Conservation (phyloP, 2,888 invertebrate species). For the Drosophila tripunctata region DNA sequence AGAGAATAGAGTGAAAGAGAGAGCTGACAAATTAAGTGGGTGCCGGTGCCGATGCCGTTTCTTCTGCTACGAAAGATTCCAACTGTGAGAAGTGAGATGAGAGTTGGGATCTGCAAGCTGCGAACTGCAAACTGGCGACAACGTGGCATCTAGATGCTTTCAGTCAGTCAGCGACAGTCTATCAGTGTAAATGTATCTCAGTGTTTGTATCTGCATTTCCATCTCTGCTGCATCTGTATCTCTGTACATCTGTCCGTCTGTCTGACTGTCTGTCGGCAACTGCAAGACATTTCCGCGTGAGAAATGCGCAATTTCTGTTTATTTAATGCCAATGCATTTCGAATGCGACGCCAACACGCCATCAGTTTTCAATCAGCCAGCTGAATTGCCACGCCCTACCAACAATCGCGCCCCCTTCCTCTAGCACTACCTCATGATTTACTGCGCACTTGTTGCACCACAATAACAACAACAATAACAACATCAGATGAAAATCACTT, state of each 20-base stretch:
- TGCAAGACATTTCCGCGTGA: conserved; percentile 66
- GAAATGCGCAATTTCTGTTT: conserved; percentile 78
- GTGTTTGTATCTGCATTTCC: conserved; percentile 15
- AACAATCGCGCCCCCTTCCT: not conserved
- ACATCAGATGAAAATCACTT: conserved; percentile 69
- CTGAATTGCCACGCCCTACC: conserved; percentile 48
- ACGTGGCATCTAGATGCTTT: conserved; percentile 27
- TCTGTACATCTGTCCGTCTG: conserved; percentile 13
- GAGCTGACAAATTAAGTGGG: conserved; percentile 76
- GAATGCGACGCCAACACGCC: conserved; percentile 70
- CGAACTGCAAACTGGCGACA: conserved; percentile 38
- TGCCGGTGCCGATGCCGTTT: conserved; percentile 56
- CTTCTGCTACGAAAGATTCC: conserved; percentile 24
- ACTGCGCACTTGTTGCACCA: conserved; percentile 76
- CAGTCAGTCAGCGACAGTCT: conserved; percentile 22
- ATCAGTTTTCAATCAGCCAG: conserved; percentile 80
- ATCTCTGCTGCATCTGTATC: conserved; percentile 5
- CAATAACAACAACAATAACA: conserved; percentile 19
- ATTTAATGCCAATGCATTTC: conserved; percentile 80
- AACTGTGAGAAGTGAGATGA: conserved; percentile 27
- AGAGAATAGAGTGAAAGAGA: not conserved
- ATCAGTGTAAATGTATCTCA: conserved; percentile 25
- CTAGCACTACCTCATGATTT: conserved; percentile 51
- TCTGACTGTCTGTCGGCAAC: conserved; percentile 33
- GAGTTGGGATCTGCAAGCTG: conserved; percentile 14